These are phyloP conservation scores for Boleophthalmus pectinirostris DNA, from an alignment of 2,113 vertebrate species.

Conservation along the genomic window DNA sequence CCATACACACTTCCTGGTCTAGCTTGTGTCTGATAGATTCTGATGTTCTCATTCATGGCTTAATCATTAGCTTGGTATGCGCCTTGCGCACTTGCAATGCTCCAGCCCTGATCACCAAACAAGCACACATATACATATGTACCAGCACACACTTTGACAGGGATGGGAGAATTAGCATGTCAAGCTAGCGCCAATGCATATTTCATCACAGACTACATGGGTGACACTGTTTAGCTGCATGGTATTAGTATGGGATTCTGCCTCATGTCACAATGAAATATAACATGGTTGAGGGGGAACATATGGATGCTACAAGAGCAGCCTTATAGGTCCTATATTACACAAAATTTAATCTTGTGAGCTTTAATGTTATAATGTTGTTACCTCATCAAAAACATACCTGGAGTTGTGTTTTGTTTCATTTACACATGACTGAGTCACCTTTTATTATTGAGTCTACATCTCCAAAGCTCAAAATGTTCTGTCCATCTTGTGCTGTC, in stretches of 20 bases:
- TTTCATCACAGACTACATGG: neutral
- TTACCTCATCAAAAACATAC: too few species aligned
- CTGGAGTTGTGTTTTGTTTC: too few species aligned
- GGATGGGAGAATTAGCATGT: conserved; percentile 33
- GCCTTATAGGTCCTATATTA: too few species aligned
- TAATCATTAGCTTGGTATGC: conserved; percentile 78
- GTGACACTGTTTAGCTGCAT: conserved; percentile 9
- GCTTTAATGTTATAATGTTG: too few species aligned
- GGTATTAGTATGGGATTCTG: conserved; percentile 3
- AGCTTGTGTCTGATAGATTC: conserved; percentile 70
- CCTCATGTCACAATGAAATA: conserved; percentile 13
- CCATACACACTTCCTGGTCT: conserved; percentile 50
- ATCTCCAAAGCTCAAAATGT: too few species aligned
- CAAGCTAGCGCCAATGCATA: conserved; percentile 21
- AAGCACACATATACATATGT: conserved; percentile 22
- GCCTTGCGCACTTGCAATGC: conserved; percentile 67
- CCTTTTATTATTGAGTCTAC: too few species aligned
- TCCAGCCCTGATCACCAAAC: conserved; percentile 58
- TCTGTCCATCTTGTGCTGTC: too few species aligned
- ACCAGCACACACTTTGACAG: conserved; percentile 34
- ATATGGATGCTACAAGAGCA: neutral
- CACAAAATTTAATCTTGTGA: too few species aligned
- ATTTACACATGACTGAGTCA: too few species aligned
- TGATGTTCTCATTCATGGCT: conserved; percentile 75
- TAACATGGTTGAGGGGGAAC: conserved; percentile 2